Evolutionary conservation across 2,797 vertebrate species (phyloP), one percentile per base, ranked within the genome.

Genomic region (Protonibea diacanthus): DNA sequence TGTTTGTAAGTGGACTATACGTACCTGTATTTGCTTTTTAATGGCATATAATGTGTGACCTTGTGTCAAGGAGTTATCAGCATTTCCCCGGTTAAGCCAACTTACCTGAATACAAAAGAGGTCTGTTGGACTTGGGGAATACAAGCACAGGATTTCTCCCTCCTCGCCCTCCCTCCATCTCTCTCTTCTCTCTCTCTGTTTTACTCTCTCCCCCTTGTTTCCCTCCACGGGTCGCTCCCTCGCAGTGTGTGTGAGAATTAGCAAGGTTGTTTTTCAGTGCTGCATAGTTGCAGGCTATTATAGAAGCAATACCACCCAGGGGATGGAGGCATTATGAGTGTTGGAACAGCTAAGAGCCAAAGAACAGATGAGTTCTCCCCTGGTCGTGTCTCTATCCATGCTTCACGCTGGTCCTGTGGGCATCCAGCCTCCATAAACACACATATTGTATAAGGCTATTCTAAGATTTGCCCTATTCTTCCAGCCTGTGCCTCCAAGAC

Each of bases 321-420:
- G 88, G 91, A 92, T 17, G 20, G 45, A 83, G 83, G 88, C 87
- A 91, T 94, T 92, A 92, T 89, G 91, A 91, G 82, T 86, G 86
- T 85, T 93, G 84, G 89, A 92, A 85, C 78, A 90, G 91, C 90
- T 88, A 86, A 86, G 84, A 88, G 88, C 75, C 85, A 40, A 80
- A 76, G 84, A 91, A 89, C 88, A 90, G 91, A 94, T 92, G 91
- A 92, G 89, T 86, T 89, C 84, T 90, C 88, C 88, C 73, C 74
- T 77, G 83, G 86, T 84, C 80, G 79, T 74, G 87, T 92, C 88
- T 91, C 79, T 73, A 85, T 89, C 79, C 87, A 40, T 49, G 81
- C 82, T 73, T 86, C 81, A 81, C 65, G 33, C 82, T 56, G 83
- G 69, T 89, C 92, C 88, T 66, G 52, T 81, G 85, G 90, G 89